These are phyloP conservation scores for Slavum lentiscoides DNA, from an alignment of 2,888 invertebrate species.

Conservation along the genomic window DNA sequence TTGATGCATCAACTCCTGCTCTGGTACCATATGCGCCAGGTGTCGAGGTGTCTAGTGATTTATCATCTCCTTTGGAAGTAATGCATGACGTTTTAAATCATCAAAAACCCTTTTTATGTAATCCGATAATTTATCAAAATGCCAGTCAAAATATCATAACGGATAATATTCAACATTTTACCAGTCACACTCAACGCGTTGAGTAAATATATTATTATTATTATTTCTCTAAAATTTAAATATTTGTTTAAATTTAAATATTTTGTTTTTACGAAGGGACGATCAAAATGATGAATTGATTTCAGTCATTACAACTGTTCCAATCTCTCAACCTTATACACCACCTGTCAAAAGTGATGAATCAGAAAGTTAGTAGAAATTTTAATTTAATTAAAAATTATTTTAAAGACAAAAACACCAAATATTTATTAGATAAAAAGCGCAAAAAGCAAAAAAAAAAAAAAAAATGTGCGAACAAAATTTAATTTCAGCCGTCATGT, in stretches of 20 bases:
- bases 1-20: not conserved
- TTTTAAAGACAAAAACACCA: too few relatives aligned
- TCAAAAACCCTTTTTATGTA: slow-evolving; percentile 7
- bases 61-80: not conserved
- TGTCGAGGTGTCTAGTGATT: not conserved
- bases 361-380: slow-evolving; percentile 23
- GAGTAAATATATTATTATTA: slow-evolving; percentile 23
- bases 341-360: not conserved
- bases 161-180: not conserved
- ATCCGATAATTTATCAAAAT: slow-evolving; percentile 29
- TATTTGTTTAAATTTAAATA: not conserved
- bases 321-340: slow-evolving; percentile 42
- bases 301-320: slow-evolving; percentile 47
- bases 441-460: too few relatives aligned
- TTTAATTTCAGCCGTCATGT: too few relatives aligned
- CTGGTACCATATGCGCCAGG: not conserved
- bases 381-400: not conserved
- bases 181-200: slow-evolving; percentile 2
- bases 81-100: not conserved
- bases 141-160: not conserved
- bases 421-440: too few relatives aligned
- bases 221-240: not conserved
- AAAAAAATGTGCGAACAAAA: too few relatives aligned
- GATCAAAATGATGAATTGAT: slow-evolving; percentile 45
- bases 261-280: slow-evolving; percentile 19